phyloP scores from a whole-genome alignment of 2,113 vertebrate genomes.

The Brachyistius frenatus region DNA sequence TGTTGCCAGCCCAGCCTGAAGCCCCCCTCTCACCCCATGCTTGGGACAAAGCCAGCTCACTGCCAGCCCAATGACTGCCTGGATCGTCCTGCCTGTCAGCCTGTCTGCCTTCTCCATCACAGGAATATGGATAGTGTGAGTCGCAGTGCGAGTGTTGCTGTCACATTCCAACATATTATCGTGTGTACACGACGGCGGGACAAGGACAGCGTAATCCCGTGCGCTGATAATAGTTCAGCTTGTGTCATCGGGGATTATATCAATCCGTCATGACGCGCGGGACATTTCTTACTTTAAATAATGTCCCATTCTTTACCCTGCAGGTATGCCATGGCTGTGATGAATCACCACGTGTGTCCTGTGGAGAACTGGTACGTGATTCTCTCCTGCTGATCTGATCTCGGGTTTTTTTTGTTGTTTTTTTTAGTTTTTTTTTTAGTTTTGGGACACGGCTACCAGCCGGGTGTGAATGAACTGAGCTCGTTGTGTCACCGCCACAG shows the following conservation, averaged over 20 bases:
- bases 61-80: slow-evolving; percentile 94
- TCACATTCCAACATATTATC: background rate
- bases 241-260: background rate
- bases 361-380: slow-evolving; percentile 93
- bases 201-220: background rate
- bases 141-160: slow-evolving; percentile 13
- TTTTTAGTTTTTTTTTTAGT: background rate
- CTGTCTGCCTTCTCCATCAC: slow-evolving; percentile 94
- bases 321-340: slow-evolving; percentile 95
- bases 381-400: background rate
- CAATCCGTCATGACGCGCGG: slow-evolving; percentile 12
- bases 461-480: background rate
- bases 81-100: slow-evolving; percentile 95
- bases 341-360: slow-evolving; percentile 95
- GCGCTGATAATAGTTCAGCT: background rate
- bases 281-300: slow-evolving; percentile 5
- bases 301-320: slow-evolving; percentile 14
- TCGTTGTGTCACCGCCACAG: slow-evolving; percentile 70
- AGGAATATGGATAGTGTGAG: slow-evolving; percentile 97
- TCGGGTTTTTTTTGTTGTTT: background rate
- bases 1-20: slow-evolving; percentile 64
- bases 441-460: background rate
- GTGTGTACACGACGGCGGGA: background rate
- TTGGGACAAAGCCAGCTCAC: slow-evolving; percentile 83
- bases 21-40: slow-evolving; percentile 83